Evolutionary conservation across 2,113 vertebrate species (phyloP), one percentile per base, ranked within the genome.

Genomic region (Crypturellus undulatus): DNA sequence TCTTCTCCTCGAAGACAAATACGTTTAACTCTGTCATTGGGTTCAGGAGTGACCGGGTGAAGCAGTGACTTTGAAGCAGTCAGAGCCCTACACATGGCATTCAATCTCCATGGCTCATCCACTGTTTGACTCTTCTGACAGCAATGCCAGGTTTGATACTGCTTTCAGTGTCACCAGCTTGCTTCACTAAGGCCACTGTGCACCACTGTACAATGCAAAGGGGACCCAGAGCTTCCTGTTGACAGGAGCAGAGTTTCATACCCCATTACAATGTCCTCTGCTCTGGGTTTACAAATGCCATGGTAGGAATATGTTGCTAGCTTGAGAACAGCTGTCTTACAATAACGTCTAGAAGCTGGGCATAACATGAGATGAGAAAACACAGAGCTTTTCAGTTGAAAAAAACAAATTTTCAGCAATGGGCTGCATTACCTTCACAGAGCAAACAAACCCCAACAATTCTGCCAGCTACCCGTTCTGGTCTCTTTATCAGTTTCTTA

Each of bases 81-180:
- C 25, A 4, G 6, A 3, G 3, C 45, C 28, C 60, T 34, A 20
- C 20, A 25, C 71, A 9, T 5, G 38, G 24, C 21, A n/a, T 28
- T 16, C 34, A 3, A 14, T 26, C 28, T 69, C 24, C 21, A 2
- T 0, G 0, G 58, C 40, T 22, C 9, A 1, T 80, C 60, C 1
- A 0, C n/a, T 42, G 24, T 3, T 69, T 38, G 65, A 17, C 30
- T 68, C 34, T 71, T 30, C 79, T 64, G 47, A 47, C 75, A 78
- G 3, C 26, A 3, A 32, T 12, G 13, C 68, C 78, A 28, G 63
- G 25, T 18, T 58, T 56, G 40, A 83, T 51, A 5, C 32, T 3
- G 34, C 51, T 54, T 32, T 36, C 4, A 6, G 0, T 25, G 32
- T 36, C 60, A 40, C 77, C 77, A 59, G 25, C 20, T 62, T 30